Base-by-base conservation (phyloP, 2,797 vertebrate species). In the Eidolon dupreanum region DNA sequence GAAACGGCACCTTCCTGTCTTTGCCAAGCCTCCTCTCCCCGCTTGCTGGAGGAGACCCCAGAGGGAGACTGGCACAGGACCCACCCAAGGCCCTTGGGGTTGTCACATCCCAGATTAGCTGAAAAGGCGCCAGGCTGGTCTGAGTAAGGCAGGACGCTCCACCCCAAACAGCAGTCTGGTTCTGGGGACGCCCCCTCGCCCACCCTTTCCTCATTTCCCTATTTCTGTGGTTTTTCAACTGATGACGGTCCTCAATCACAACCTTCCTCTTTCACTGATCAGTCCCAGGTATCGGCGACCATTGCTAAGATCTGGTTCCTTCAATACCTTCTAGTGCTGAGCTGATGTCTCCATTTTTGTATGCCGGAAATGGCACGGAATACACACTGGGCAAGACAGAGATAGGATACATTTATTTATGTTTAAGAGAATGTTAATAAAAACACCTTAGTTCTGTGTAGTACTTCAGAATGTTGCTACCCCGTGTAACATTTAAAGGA, bases 151-250 rank as follows among this genome's bases (percentile, higher is more conserved):
- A 16, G 57, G 10, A n/a, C 26, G 70, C 70, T 51, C 19, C 1
- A 41, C 17, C 5, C 0, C 28, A 2, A 2, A 33, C 0, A 9
- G 59, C 53, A 13, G 3, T 11, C 15, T 0, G 0, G 11, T 19
- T 31, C 17, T 9, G 13, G 12, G n/a, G 19, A 20, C 1, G 57
- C 1, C 15, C 7, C 75, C 61, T 22, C 41, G 2, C 3, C 31
- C 61, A 8, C 4, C 49, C 57, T 36, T 43, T 53, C 81, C 15
- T 16, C 7, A n/a, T 12, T 1, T 26, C 22, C 49, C 51, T 3
- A 3, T 13, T 16, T 78, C 46, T 19, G n/a, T 1, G 5, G 55
- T 6, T 79, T 26, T 17, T 10, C 41, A 20, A 28, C 10, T 2
- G 33, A 12, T 2, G 33, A 12, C 36, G 24, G 11, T 28, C 33